Conservation (phyloP, 2,797 vertebrate genomes). For the Tamandua tetradactyla region DNA sequence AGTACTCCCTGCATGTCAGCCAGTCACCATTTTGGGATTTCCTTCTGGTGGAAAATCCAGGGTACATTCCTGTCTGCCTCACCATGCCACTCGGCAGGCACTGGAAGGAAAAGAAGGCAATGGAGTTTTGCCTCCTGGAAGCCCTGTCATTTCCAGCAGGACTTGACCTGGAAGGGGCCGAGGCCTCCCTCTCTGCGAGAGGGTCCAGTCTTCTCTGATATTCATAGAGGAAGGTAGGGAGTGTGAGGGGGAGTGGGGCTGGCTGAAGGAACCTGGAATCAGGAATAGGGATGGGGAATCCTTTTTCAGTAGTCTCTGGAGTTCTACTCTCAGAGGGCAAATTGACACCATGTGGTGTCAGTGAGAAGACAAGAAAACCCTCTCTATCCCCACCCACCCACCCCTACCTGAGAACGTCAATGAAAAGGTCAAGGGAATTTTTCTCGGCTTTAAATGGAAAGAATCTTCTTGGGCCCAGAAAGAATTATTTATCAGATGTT, state of each 20-base stretch:
- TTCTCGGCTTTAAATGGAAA: constrained; percentile 70
- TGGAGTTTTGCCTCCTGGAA: not conserved
- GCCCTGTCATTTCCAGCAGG: not conserved
- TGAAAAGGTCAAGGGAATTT: constrained; percentile 77
- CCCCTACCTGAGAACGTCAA: constrained; percentile 47
- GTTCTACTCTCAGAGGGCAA: constrained; percentile 12
- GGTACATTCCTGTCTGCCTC: not conserved
- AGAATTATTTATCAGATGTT: constrained; percentile 82
- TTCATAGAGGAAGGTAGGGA: not conserved
- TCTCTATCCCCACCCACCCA: not conserved
- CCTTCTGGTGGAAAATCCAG: not conserved
- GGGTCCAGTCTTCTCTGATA: not conserved
- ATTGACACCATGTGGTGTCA: constrained; percentile 19
- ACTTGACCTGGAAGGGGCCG: not conserved
- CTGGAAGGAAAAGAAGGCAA: not conserved
- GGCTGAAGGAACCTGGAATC: not conserved
- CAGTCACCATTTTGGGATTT: not conserved
- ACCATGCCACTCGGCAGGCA: not conserved
- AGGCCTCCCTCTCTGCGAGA: not conserved
- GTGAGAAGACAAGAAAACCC: constrained; percentile 41
- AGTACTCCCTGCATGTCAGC: not conserved
- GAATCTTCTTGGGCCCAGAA: constrained; percentile 78
- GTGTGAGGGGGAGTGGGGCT: too few relatives aligned
- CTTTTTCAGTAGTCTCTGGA: not conserved
- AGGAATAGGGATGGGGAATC: not conserved